phyloP scores from a whole-genome alignment of 2,113 vertebrate species.

The Apodemus speciosus region DNA sequence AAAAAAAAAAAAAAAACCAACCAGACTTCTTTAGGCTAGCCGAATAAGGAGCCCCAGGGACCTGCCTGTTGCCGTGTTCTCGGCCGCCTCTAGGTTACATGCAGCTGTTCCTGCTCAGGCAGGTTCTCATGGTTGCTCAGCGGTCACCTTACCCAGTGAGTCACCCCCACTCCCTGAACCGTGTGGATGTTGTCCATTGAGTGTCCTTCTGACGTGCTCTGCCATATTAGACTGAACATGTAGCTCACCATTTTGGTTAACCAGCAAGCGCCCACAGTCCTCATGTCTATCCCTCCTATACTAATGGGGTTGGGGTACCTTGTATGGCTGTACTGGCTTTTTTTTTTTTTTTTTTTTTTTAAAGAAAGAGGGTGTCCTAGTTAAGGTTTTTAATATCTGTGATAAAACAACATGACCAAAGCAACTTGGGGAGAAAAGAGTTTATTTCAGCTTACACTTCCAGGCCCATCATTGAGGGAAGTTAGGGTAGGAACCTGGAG shows the following conservation, averaged over 20 bases:
- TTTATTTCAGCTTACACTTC: background rate
- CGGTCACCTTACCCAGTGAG: background rate
- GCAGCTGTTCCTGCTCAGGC: background rate
- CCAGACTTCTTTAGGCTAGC: background rate
- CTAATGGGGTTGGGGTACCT: too few relatives aligned
- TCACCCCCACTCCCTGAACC: background rate
- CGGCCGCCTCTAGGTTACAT: background rate
- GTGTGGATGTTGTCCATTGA: background rate
- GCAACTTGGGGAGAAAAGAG: too few relatives aligned
- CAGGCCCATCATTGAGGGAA: background rate
- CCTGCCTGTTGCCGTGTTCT: background rate
- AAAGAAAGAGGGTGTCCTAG: too few relatives aligned
- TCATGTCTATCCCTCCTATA: too few relatives aligned
- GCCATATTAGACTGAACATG: background rate
- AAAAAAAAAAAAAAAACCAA: background rate
- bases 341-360: too few relatives aligned
- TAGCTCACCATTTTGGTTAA: too few relatives aligned
- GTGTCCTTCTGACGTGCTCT: background rate
- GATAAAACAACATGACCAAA: too few relatives aligned
- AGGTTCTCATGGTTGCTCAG: too few relatives aligned
- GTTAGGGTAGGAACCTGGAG: background rate
- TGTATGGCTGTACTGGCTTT: too few relatives aligned
- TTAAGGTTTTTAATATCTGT: too few relatives aligned
- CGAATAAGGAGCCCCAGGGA: background rate
- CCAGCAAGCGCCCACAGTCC: too few relatives aligned